Evolutionary conservation across 2,888 invertebrate species (phyloP), one percentile per base, ranked within the genome.

Genomic region (Galerucella calmariensis): DNA sequence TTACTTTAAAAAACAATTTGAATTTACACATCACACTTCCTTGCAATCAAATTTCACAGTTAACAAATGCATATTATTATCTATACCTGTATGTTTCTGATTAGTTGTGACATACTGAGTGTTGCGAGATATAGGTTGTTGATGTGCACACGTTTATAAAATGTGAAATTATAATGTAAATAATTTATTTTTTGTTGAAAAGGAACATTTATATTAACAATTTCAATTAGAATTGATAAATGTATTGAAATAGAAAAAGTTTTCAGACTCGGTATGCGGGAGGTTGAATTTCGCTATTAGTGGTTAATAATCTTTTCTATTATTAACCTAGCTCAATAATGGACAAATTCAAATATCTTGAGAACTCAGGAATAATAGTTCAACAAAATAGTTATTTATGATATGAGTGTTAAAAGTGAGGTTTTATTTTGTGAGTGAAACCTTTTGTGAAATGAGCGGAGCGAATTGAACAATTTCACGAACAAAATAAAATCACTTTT

Each of bases 1-100:
- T 56, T 67, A 41, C 24, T 56, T 53, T 27, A 56, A 67, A 20
- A 27, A 41, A 56, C 67, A 67, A 67, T 67, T 9, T 16, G 12
- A 68, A 68, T 59, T 68, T 58, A 59, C 58, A 68, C 58, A 68
- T 68, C 59, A 14, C 58, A 14, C 58, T 68, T 68, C 59, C 59
- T 27, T 58, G 46, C 67, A 67, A 67, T 56, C 53, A 56, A 67
- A 56, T 67, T 67, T 67, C 56, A 68, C 68, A 14, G 58, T 68
- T 68, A 68, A 16, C 68, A 44, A 56, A 68, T 44, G 41, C 35
- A 41, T 67, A 51, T 11, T 51, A 51, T 67, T 56, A 68, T 44
- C 68, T 44, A 35, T 67, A 59, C 58, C 56, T 35, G 35, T 56
- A 56, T 56, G 16, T 59, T 58, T 46, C 20, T 68, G 68, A 59